These are phyloP conservation scores for Bubo blakistoni DNA, from an alignment of 2,113 vertebrate species.

Conservation along the genomic window DNA sequence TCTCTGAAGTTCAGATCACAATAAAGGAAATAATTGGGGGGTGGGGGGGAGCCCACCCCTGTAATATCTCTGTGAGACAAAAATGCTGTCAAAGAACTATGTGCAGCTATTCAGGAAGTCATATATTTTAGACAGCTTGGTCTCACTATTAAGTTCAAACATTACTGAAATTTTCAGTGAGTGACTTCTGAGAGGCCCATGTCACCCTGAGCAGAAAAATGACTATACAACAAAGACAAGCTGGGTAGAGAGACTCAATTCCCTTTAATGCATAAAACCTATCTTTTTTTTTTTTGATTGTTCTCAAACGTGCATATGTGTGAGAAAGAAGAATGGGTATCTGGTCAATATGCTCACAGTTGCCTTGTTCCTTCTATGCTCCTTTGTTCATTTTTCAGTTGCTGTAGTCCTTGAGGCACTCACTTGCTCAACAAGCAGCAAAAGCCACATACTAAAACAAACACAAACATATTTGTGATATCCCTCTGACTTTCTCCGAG, in stretches of 20 bases:
- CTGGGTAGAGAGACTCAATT: not conserved
- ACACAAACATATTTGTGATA: not conserved
- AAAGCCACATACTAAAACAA: not conserved
- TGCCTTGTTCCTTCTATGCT: not conserved
- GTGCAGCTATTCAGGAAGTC: conserved; percentile 53
- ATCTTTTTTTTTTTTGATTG: not conserved
- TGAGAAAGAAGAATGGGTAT: not conserved
- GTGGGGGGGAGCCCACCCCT: not conserved
- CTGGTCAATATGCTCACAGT: not conserved
- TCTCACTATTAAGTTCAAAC: not conserved
- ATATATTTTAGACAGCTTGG: conserved; percentile 27
- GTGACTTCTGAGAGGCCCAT: not conserved
- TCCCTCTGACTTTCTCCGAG: not conserved
- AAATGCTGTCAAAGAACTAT: conserved; percentile 27
- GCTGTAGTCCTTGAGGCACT: not conserved
- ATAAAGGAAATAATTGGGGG: conserved; percentile 25
- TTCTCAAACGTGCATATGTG: not conserved
- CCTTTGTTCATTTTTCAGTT: not conserved
- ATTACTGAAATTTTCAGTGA: not conserved
- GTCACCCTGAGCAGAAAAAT: not conserved
- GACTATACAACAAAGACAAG: not conserved
- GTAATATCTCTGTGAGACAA: not conserved
- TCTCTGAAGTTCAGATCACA: conserved; percentile 48
- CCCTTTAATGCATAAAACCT: not conserved
- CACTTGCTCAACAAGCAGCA: not conserved